phyloP scores from a whole-genome alignment of 2,888 invertebrate genomes.

The Timema podura region DNA sequence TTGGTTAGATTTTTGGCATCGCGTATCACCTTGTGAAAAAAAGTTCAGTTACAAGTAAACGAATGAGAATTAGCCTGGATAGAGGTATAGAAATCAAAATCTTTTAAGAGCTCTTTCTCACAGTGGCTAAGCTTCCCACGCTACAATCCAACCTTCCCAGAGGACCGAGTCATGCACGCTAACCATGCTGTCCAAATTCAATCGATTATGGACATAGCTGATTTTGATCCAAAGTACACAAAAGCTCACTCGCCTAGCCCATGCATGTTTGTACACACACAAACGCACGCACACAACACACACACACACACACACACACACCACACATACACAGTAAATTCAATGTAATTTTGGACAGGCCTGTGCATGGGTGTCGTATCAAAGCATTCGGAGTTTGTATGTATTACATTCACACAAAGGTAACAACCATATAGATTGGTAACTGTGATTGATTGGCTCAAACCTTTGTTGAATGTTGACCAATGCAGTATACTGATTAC shows the following conservation, averaged over 20 bases:
- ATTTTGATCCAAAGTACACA: no score
- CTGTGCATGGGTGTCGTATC: constrained; percentile 20
- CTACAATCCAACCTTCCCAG: no score
- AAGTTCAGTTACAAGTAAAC: no score
- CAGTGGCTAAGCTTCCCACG: no score
- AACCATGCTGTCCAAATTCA: no score
- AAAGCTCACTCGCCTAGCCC: not conserved
- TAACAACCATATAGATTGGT: constrained; percentile 25
- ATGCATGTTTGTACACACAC: constrained; percentile 8
- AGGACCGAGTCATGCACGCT: no score
- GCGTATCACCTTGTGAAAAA: no score
- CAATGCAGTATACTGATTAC: constrained; percentile 27
- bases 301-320: constrained; percentile 4
- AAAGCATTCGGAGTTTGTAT: constrained; percentile 29
- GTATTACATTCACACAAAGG: constrained; percentile 23
- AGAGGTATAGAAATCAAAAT: no score
- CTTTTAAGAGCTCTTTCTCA: no score
- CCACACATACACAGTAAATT: constrained; percentile 10
- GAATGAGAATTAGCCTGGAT: no score
- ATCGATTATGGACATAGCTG: no score
- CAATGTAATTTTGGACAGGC: constrained; percentile 12
- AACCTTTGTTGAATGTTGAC: constrained; percentile 27
- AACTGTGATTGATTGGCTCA: constrained; percentile 23
- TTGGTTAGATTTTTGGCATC: no score
- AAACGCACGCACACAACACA: constrained; percentile 5